These are phyloP conservation scores for Microchrysa polita DNA, from an alignment of 2,888 invertebrate species.

Conservation along the genomic window DNA sequence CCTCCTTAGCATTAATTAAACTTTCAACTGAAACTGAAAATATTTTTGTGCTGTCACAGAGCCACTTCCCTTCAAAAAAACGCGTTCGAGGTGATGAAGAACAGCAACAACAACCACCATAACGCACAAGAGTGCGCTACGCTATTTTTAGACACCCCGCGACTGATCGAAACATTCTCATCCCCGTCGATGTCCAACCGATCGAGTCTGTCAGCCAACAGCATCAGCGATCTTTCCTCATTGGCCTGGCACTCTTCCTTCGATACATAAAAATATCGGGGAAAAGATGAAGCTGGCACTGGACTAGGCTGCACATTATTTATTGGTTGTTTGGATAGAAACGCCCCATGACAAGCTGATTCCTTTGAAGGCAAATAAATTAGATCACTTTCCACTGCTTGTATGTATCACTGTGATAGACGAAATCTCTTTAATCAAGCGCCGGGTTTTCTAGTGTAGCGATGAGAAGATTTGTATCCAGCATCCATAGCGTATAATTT, in stretches of 20 bases:
- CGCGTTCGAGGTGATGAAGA: not conserved
- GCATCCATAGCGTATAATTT: not conserved
- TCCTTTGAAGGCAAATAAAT: constrained; percentile 6
- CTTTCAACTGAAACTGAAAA: constrained; percentile 60
- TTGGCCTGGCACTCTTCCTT: not conserved
- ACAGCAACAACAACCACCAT: too few species aligned
- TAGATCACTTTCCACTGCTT: not conserved
- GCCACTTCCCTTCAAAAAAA: constrained; percentile 1
- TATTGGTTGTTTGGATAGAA: constrained; percentile 7
- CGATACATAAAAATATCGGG: not conserved
- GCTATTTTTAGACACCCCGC: constrained; percentile 1
- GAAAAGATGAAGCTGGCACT: not conserved
- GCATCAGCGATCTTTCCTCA: not conserved
- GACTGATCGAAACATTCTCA: not conserved
- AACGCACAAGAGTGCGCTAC: not conserved
- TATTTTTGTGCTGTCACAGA: constrained; percentile 52
- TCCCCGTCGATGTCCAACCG: not conserved
- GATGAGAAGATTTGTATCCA: not conserved
- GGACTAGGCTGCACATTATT: not conserved
- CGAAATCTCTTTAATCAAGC: not conserved
- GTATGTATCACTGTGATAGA: not conserved
- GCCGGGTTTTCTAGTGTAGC: not conserved
- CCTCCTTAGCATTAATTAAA: constrained; percentile 60
- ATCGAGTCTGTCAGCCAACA: not conserved
- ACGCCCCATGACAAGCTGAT: not conserved